Base-by-base conservation (phyloP, 2,113 vertebrate genomes). In the Takifugu bimaculatus region DNA sequence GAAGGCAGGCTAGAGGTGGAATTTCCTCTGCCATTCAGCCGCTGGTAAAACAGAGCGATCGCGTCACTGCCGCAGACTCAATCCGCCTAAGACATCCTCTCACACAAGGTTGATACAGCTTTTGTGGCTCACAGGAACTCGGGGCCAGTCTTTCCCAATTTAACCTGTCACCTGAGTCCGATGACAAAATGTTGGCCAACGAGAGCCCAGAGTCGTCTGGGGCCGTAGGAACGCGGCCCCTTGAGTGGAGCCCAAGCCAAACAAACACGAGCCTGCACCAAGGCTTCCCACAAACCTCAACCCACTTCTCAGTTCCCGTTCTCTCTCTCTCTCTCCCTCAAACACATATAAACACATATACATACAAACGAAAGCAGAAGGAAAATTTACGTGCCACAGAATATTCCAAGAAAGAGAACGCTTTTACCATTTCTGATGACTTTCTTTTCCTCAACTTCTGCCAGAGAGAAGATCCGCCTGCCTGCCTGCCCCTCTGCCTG, bases 1-100 rank as follows among this genome's bases (percentile, higher is more conserved):
- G 92, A 94, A 94, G 93, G 91, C 92, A 94, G 93, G 87, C 93
- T 92, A 93, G 91, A 93, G 92, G 93, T 94, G 94, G 94, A 94
- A 95, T 95, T 96, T 98, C 95, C 95, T 95, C 88, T 93, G 88
- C 91, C 91, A 93, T 85, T 88, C 74, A 77, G 76, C 82, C 75
- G 85, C 90, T 87, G 88, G 74, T 92, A 79, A 83, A 88, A 90
- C 89, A 87, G 85, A 88, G 85, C 71, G 91, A 91, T 91, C 86
- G 90, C 88, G 90, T 81, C 82, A 84, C 60, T 74, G 62, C 58
- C 66, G 64, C 70, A 53, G 60, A 35, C 64, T 64, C 50, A 64
- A 45, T 65, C 74, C 20, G 53, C 58, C 12, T 52, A 51, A 55
- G 47, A 63, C 57, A 52, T 50, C 50, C 28, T 48, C 59, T 45